Evolutionary conservation across 2,113 vertebrate species (phyloP), one percentile per base, ranked within the genome.

Genomic region (Sula dactylatra): DNA sequence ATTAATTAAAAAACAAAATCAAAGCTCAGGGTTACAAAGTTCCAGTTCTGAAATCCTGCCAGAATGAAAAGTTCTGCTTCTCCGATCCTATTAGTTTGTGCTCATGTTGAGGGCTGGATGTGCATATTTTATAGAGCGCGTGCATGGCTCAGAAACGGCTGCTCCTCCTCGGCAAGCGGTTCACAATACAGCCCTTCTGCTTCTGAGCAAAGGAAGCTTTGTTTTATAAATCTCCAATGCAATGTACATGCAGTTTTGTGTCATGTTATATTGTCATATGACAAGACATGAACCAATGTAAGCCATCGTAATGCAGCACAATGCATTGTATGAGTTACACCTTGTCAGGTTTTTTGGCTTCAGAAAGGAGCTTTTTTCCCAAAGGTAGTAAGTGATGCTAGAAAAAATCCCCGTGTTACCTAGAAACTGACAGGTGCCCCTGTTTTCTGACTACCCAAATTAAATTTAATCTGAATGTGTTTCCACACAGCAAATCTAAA

Each of bases 181-280:
- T 94, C 95, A 72, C 81, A 49, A 82, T 91, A 20, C 82, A 94
- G 92, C 89, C 89, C 95, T 72, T 93, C 95, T 44, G 61, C 76
- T 59, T 88, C 95, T 65, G 90, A 95, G 95, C 90, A 16, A n/a
- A 88, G 92, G 80, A 82, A 91, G 87, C 94, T 97, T 98, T 97
- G 96, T 97, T 97, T 97, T 92, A 96, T 93, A 97, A 96, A 95
- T 97, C 96, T 97, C 97, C 96, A 97, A 92, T 97, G 95, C 97
- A 95, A 96, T 97, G 96, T 97, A 95, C 94, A 90, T 95, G 94
- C 96, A 67, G 89, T 66, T 94, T 95, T 93, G 94, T 97, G 96
- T 97, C 97, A 97, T 97, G 97, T 98, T 97, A 97, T 95, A 95
- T 97, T 97, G 97, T 97, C 97, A 97, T 97, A 98, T 96, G 97